Evolutionary conservation across 2,888 invertebrate species (phyloP).

Genomic region (Gisinianus flammeolus): DNA sequence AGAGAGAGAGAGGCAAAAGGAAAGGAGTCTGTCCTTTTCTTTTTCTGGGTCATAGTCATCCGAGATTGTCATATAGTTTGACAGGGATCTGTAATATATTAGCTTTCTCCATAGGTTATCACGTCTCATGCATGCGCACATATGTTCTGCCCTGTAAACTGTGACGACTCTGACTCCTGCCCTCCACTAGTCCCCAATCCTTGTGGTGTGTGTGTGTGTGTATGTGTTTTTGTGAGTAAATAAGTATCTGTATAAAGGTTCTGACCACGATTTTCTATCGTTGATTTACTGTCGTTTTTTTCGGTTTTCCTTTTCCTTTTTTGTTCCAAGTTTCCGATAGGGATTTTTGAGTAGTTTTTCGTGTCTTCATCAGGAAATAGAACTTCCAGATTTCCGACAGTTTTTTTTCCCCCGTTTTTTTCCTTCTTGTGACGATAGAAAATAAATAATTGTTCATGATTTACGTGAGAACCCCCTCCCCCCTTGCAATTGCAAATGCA

Average conservation of each 20-base stretch:
- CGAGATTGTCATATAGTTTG: no score
- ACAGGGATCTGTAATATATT: background rate
- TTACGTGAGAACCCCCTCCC: conserved; percentile 5
- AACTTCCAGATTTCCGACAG: conserved; percentile 1
- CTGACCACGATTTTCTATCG: background rate
- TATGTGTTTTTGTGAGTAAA: background rate
- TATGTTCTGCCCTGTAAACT: no score
- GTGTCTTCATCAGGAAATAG: conserved; percentile 18
- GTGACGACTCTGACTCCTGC: no score
- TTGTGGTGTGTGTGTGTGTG: background rate
- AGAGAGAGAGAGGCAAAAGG: no score
- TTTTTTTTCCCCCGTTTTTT: conserved; percentile 6
- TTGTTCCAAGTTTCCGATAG: conserved; percentile 22
- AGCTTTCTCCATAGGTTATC: no score
- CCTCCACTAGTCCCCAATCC: no score
- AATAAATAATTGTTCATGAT: conserved; percentile 33
- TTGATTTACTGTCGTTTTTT: background rate
- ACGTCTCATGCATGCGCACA: no score
- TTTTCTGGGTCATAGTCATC: no score
- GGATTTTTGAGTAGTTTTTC: conserved; percentile 26
- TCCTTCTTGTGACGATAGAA: conserved; percentile 12
- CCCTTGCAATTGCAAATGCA: background rate
- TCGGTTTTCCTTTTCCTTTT: background rate
- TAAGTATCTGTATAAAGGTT: background rate
- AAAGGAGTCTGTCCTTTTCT: no score